Base-by-base conservation (phyloP, 2,797 vertebrate genomes). In the Spinus olivaceus region DNA sequence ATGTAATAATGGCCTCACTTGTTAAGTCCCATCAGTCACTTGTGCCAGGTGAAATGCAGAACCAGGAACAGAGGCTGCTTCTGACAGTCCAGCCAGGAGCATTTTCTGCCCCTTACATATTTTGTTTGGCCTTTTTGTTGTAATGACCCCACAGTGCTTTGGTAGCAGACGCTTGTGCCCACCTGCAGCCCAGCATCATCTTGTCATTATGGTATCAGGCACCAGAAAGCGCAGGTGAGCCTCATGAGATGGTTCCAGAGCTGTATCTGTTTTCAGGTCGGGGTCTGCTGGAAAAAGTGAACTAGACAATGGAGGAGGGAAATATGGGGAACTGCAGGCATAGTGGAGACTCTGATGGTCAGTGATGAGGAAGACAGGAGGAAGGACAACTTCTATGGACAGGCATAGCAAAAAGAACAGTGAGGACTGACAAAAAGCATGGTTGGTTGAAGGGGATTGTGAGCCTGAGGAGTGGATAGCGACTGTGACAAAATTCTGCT, bases 1-100 rank as follows among this genome's bases (percentile, higher is more conserved):
- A 8, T 8, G 14, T 30, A 49, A 41, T n/a, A 30, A 12, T 21
- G 63, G 60, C 21, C 23, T 87, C 35, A 5, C 41, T 82, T 44
- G 21, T 2, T 49, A 63, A 54, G 10, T 61, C 12, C 24, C 11
- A 33, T 46, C 35, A 44, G 3, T 51, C 0, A 0, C 23, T 63
- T 64, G 21, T 1, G 5, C 21, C 1, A 2, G 6, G 10, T 91
- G 64, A 95, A 46, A 63, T 44, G 49, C 22, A 72, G 27, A 81
- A 77, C 14, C 4, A n/a, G n/a, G 44, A 53, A 72, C 76, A 87
- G 33, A 85, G 21, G n/a, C 28, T 76, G 49, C 44, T 2, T 6
- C 28, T 73, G 28, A 22, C 35, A 0, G 1, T 39, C 15, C 3
- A 2, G 21, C 1, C 2, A 70, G 33, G 46, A 87, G 16, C 16